Evolutionary conservation across 2,888 invertebrate genomes (phyloP), one percentile per base, ranked within the genome.

Genomic region (Lydus trimaculatus): DNA sequence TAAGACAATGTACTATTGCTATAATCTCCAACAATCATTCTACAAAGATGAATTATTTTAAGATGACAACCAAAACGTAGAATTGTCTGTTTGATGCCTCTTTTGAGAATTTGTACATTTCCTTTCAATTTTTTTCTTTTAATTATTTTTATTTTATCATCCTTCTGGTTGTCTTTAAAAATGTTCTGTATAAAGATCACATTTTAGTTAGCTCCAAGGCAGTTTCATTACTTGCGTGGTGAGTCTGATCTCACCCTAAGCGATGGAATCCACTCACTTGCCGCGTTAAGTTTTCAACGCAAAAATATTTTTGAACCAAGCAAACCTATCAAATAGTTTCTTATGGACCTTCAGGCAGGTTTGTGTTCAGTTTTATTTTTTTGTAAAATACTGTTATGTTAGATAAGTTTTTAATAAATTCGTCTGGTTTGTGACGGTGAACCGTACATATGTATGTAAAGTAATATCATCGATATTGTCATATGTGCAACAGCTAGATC

Each of bases 261-360:
- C 78, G 75, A 76, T 77, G 75, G 75, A 75, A 76, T 79, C 74
- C 78, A 77, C 68, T 75, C 78, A 77, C 78, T 79, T 79, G 80
- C 79, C 77, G 78, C 77, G 76, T 75, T 78, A 79, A 79, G 78
- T 80, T 81, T 79, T 76, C 76, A 78, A 69, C 76, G 73, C 75
- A 80, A 80, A 79, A 80, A 80, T 80, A 78, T 80, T 80, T 80
- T 79, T 75, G 75, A 80, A 78, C 75, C 73, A 74, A 76, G 74
- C 76, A 75, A 78, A 76, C 79, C 76, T 75, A 73, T 76, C 74
- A 76, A 78, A 78, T 76, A 78, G 78, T 78, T 77, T 79, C 77
- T 76, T 78, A 75, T 74, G 70, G 71, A 72, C 78, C 77, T 74
- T 69, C 65, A 60, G 73, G 80, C 76, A 76, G 75, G 74, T 75